Conservation (phyloP, 2,888 invertebrate species). For the Synanthedon formicaeformis region DNA sequence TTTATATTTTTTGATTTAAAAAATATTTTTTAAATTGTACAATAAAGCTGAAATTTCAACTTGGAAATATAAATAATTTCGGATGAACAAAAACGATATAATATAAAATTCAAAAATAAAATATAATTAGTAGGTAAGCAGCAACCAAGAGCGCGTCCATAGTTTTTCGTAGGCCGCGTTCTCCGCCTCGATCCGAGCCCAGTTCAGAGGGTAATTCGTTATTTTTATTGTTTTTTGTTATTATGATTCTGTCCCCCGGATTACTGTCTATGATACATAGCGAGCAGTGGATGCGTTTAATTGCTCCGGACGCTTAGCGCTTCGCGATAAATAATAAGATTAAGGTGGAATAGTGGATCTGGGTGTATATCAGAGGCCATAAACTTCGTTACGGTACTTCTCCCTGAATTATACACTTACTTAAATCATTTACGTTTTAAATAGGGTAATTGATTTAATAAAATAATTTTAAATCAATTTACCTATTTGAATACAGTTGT, state of each 20-base stretch:
- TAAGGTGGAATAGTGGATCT: slow-evolving; percentile 51
- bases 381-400: background rate
- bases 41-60: too few species aligned
- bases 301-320: slow-evolving; percentile 55
- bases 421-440: too few species aligned
- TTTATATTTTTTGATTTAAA: too few species aligned
- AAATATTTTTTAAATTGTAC: too few species aligned
- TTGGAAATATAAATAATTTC: background rate
- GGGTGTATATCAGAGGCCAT: slow-evolving; percentile 14
- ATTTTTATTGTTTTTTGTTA: slow-evolving; percentile 72
- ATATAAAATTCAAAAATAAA: background rate
- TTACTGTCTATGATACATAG: slow-evolving; percentile 61
- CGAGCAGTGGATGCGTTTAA: slow-evolving; percentile 64
- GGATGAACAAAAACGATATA: background rate
- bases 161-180: slow-evolving; percentile 15
- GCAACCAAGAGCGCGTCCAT: slow-evolving; percentile 20
- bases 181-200: slow-evolving; percentile 47
- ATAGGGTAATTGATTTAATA: too few species aligned
- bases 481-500: too few species aligned
- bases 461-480: too few species aligned
- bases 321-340: slow-evolving; percentile 62
- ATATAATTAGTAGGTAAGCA: background rate
- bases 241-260: slow-evolving; percentile 66
- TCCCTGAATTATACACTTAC: background rate
- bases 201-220: slow-evolving; percentile 66